Base-by-base conservation (phyloP, 2,113 vertebrate species). In the Sigmodon hispidus region DNA sequence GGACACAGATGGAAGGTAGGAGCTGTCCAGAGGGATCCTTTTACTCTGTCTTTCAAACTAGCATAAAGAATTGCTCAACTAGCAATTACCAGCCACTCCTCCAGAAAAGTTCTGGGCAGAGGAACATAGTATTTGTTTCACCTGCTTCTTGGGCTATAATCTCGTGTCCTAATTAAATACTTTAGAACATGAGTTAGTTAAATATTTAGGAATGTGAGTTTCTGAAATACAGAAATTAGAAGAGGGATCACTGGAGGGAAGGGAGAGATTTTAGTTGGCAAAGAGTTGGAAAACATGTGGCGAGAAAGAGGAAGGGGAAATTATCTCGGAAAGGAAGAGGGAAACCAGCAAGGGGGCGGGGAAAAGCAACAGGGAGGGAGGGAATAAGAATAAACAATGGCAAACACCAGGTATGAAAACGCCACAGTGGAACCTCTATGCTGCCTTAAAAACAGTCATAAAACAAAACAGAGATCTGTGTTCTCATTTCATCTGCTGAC, bases 91-190 rank as follows among this genome's bases (percentile, higher is more conserved):
- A 87, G 65, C 26, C 67, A 76, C 29, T 59, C 24, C 67, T 97
- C 83, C 75, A 75, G 86, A 94, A 93, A 88, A 93, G 57, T 95
- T 85, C 31, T 31, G 52, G 63, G 48, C 40, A 24, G 34, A 81
- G 48, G 40, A 61, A 69, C 5, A 40, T 26, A 76, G 45, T 61
- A 34, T 22, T 70, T 76, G 31, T 16, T 67, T 80, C 19, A 86
- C 90, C 55, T 8, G 2, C 52, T 16, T 91, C 67, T 57, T 63
- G 65, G 81, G 43, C 70, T 83, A 26, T 48, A 52, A 48, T 6
- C 21, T 85, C 45, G n/a, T 75, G 48, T 45, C 29, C 76, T 88
- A 93, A 52, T 59, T 57, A 84, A 70, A 61, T 21, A 89, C 3
- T 4, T 93, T 52, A 86, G 55, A 77, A 91, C 76, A 63, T 65